Percentiles rank a stretch among this genome's conserved stretches.
These are phyloP conservation scores for Petrocephalus zakoni DNA, from an alignment of 2,113 vertebrate genomes.

Conservation along the genomic window DNA sequence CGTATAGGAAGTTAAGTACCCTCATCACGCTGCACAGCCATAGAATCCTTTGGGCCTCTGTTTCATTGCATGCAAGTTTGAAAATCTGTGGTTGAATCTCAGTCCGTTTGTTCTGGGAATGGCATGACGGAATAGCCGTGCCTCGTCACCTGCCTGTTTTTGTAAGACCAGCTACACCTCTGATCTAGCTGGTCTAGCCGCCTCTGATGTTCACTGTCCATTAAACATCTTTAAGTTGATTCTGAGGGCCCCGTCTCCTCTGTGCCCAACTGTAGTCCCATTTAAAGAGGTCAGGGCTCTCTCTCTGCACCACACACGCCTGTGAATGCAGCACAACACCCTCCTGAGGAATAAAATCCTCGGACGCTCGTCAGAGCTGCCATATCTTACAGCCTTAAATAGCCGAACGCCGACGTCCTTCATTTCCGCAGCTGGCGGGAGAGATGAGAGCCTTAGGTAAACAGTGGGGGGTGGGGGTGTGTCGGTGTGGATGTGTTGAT, in stretches of 20 bases:
- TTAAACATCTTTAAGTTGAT: neutral
- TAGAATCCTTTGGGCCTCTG: neutral
- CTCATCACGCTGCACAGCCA: neutral
- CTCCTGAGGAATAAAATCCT: neutral
- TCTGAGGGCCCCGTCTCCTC: neutral
- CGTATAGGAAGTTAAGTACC: constrained; percentile 9
- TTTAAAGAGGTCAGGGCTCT: neutral
- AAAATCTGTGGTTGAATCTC: neutral
- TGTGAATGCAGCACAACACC: neutral
- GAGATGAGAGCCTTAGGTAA: neutral
- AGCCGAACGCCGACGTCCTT: neutral
- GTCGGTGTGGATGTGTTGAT: too few species aligned
- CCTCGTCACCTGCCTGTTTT: neutral
- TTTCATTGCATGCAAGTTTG: neutral
- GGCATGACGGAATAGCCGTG: neutral
- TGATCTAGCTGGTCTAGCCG: neutral
- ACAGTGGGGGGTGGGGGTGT: neutral
- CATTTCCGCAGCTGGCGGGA: neutral
- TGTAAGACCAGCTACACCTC: neutral
- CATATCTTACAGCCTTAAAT: neutral
- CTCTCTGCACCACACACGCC: neutral
- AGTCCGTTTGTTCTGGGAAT: neutral
- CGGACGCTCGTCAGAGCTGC: neutral
- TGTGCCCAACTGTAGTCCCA: neutral
- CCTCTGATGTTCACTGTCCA: neutral